Base-by-base conservation (phyloP, 2,113 vertebrate genomes). In the Stercorarius parasiticus region DNA sequence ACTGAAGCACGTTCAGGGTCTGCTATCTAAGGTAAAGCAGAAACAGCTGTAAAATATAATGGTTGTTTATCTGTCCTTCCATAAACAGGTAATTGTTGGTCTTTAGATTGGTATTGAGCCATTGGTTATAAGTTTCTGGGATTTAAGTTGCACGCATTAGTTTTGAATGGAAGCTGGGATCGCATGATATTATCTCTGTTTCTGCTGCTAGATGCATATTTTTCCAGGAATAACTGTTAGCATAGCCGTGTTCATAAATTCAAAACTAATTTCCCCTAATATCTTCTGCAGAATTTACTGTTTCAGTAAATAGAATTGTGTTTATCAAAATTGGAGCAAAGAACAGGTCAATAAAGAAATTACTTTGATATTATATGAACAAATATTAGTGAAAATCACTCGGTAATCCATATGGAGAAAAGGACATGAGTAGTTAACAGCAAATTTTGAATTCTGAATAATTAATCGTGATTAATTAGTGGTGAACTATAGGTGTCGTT, bases 21-120 rank as follows among this genome's bases (percentile, higher is more conserved):
- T 98, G 13, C 96, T 99, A 16, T 96, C 98, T 66, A 99, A 99
- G 99, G 99, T 99, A 98, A 98, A 89, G 82, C 40, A 93, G 14
- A 36, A 61, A 77, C 40, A 82, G 65, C 53, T 85, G 40, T 89
- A 32, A 69, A 82, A 53, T 32, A 34, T 7, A 72, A 19, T 21
- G 19, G 7, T 42, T 47, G 30, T 38, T 92, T 61, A 9, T 87
- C 55, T 92, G 49, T 58, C 40, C 64, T 78, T 47, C 21, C 45
- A 29, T 40, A 42, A 73, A 22, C 5, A 40, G 9, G 1, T 27
- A 61, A 21, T 40, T 55, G 32, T 25, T 84, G 59, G 12, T 58
- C 67, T 92, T 86, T 23, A 47, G 50, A 10, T 59, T 42, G 47
- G 56, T 59, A 15, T 13, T 50, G 47, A 65, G 20, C 30, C 23